phyloP scores from a whole-genome alignment of 2,888 invertebrate species.

The Chrysotoxum bicinctum region DNA sequence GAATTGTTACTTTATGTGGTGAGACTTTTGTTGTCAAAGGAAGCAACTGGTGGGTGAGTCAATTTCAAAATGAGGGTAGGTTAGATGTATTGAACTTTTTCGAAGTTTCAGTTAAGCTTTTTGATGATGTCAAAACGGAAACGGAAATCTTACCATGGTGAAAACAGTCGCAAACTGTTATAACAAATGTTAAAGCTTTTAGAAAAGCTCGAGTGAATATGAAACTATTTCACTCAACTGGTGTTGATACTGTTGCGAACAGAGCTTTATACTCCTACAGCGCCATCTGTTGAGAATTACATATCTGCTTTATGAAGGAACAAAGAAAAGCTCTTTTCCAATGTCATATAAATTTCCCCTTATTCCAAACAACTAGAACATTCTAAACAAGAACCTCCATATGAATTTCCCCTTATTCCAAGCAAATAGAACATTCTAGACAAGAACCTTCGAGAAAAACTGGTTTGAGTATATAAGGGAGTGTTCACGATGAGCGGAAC shows the following conservation, averaged over 20 bases:
- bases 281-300: too few species aligned
- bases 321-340: too few species aligned
- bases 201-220: neutral
- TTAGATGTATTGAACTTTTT: conserved; percentile 13
- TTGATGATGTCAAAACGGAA: neutral
- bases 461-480: too few species aligned
- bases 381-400: too few species aligned
- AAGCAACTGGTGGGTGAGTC: conserved; percentile 60
- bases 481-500: too few species aligned
- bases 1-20: conserved; percentile 9
- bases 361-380: too few species aligned
- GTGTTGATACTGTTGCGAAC: neutral
- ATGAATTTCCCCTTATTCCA: too few species aligned
- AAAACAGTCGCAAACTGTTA: neutral
- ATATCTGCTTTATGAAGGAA: too few species aligned
- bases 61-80: conserved; percentile 26
- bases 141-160: neutral
- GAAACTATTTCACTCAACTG: neutral
- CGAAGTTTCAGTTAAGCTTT: neutral
- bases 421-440: too few species aligned
- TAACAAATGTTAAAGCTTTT: neutral
- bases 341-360: too few species aligned
- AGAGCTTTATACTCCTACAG: neutral
- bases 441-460: too few species aligned
- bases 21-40: conserved; percentile 36